Conservation (phyloP, 2,888 invertebrate species). For the Dicroscelio sp. region DNA sequence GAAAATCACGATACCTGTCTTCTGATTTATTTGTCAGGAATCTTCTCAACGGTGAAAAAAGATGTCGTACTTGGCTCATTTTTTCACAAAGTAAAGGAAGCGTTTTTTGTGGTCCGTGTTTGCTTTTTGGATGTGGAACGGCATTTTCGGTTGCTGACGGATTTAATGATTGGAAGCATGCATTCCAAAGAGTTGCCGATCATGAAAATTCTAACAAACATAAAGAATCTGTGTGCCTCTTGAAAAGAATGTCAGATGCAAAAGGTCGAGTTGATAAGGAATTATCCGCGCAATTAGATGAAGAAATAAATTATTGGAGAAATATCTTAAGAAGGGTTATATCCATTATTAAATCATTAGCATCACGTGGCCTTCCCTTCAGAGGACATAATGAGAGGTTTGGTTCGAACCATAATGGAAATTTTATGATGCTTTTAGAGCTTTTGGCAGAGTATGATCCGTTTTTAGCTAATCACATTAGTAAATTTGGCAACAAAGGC, state of each 20-base stretch:
- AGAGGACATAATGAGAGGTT: constrained; percentile 85
- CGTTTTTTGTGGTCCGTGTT: constrained; percentile 50
- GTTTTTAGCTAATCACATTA: constrained; percentile 86
- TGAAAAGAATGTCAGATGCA: not conserved
- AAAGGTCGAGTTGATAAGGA: not conserved
- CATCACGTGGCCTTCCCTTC: constrained; percentile 85
- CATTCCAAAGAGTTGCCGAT: constrained; percentile 1
- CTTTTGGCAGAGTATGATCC: constrained; percentile 87
- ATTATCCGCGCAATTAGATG: too few relatives aligned
- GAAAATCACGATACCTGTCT: constrained; percentile 2
- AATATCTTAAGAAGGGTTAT: constrained; percentile 83
- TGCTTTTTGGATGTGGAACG: too few relatives aligned
- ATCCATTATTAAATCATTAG: constrained; percentile 83
- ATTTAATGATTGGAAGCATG: constrained; percentile 6
- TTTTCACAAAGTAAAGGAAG: constrained; percentile 32
- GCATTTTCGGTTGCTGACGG: not conserved
- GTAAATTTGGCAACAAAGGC: constrained; percentile 85
- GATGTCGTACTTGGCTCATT: constrained; percentile 16
- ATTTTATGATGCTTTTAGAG: constrained; percentile 87
- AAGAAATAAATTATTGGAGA: constrained; percentile 77
- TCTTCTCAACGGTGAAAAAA: constrained; percentile 42
- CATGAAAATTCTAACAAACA: constrained; percentile 6
- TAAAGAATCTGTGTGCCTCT: not conserved
- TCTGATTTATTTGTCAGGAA: constrained; percentile 25
- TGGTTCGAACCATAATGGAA: constrained; percentile 86